Conservation (phyloP, 2,113 vertebrate genomes). For the Gallinago undulata region DNA sequence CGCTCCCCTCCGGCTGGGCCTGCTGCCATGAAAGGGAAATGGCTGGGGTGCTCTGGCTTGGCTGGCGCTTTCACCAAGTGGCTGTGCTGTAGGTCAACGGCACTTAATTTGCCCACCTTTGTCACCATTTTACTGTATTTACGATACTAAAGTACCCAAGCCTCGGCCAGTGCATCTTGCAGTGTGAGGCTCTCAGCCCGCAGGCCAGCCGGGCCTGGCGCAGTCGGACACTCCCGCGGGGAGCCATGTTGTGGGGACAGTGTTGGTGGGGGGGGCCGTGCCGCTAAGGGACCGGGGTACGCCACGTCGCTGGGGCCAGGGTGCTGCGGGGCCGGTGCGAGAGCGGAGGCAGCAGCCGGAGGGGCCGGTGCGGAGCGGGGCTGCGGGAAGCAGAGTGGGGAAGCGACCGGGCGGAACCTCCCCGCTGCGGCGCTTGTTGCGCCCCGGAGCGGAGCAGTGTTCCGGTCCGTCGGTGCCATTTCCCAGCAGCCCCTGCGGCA, state of each 20-base stretch:
- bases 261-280: not conserved
- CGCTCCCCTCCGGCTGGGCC: accelerated
- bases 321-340: not conserved
- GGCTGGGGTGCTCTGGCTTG: too few species aligned
- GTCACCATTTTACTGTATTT: not conserved
- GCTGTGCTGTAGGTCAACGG: accelerated
- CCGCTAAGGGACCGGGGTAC: not conserved
- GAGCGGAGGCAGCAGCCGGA: not conserved
- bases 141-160: accelerated
- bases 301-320: not conserved
- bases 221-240: accelerated
- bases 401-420: not conserved
- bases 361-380: too few species aligned
- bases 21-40: accelerated
- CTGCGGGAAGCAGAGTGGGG: not conserved
- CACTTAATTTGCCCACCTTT: accelerated
- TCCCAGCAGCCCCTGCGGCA: not conserved
- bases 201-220: not conserved
- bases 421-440: not conserved
- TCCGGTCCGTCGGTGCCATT: not conserved
- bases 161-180: accelerated
- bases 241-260: not conserved
- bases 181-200: accelerated
- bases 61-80: not conserved
- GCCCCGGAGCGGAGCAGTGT: not conserved